Conservation (phyloP, 1,140 invertebrate genomes). For the Zaprionus ghesquierei region DNA sequence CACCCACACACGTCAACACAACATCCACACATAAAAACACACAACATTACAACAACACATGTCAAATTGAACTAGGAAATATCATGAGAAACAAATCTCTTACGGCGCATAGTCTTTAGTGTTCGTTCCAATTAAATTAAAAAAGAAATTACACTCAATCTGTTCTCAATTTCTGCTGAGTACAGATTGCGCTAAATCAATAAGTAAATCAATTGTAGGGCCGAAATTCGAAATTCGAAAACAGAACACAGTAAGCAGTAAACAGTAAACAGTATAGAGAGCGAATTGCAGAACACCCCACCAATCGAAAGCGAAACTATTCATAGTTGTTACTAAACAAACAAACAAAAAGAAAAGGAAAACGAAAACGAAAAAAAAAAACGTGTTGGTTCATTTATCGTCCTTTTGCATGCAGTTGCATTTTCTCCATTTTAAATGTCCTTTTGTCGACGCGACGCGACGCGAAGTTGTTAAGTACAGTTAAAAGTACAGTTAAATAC, state of each 20-base stretch:
- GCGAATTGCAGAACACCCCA: slow-evolving; percentile 67
- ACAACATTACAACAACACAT: slow-evolving; percentile 11
- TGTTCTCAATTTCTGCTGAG: neutral
- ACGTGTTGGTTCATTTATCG: slow-evolving; percentile 58
- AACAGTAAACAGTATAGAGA: slow-evolving; percentile 36
- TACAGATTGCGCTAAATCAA: neutral
- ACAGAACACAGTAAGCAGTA: slow-evolving; percentile 52
- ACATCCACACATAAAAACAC: too few relatives aligned
- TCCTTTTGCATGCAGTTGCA: slow-evolving; percentile 62
- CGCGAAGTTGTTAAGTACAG: slow-evolving; percentile 59
- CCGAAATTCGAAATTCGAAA: slow-evolving; percentile 30
- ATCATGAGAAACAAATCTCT: slow-evolving; percentile 63
- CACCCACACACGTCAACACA: slow-evolving; percentile 20
- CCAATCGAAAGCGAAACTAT: slow-evolving; percentile 66
- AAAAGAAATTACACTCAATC: slow-evolving; percentile 16
- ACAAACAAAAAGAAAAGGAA: slow-evolving; percentile 33
- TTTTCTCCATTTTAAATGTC: slow-evolving; percentile 60
- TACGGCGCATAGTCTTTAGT: slow-evolving; percentile 73
- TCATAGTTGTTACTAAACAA: slow-evolving; percentile 57
- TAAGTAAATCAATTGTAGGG: slow-evolving; percentile 21
- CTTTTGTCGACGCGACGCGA: slow-evolving; percentile 41
- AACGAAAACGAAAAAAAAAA: slow-evolving; percentile 33
- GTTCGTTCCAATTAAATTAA: slow-evolving; percentile 54
- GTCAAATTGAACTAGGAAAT: slow-evolving; percentile 48
- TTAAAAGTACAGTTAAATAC: slow-evolving; percentile 61